Conservation (phyloP, 92 coral and sea anemone species). For the Virgularia gustaviana region DNA sequence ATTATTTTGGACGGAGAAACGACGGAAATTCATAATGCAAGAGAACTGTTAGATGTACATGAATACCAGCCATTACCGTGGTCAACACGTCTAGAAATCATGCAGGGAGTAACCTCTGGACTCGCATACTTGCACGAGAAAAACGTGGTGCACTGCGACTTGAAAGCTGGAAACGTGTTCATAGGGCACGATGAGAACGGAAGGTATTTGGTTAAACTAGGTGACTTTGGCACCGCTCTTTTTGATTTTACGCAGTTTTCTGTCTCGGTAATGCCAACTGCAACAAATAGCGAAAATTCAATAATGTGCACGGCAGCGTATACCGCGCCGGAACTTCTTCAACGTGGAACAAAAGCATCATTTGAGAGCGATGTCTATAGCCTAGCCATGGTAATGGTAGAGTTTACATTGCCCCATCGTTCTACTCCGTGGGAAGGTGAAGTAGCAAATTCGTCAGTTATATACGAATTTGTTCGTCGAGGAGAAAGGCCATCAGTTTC, state of each 20-base stretch:
- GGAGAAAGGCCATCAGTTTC: constrained; percentile 38
- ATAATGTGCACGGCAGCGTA: constrained; percentile 42
- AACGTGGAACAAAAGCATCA: constrained; percentile 32
- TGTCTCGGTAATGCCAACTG: constrained; percentile 24
- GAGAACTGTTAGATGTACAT: constrained; percentile 40
- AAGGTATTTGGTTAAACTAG: constrained; percentile 32
- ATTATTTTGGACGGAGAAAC: constrained; percentile 23
- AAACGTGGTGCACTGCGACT: constrained; percentile 33
- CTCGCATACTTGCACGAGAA: constrained; percentile 26
- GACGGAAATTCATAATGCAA: constrained; percentile 20
- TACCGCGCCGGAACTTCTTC: too few relatives aligned
- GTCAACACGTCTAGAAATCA: constrained; percentile 7
- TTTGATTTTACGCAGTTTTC: constrained; percentile 43
- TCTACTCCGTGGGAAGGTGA: constrained; percentile 56
- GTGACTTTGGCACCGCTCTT: constrained; percentile 42
- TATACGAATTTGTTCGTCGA: constrained; percentile 30
- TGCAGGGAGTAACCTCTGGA: constrained; percentile 37
- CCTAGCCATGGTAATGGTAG: constrained; percentile 42
- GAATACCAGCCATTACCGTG: constrained; percentile 18
- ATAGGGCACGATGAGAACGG: constrained; percentile 40
- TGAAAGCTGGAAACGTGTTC: constrained; percentile 39
- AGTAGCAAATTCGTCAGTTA: constrained; percentile 36
- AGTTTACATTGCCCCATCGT: constrained; percentile 39
- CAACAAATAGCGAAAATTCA: constrained; percentile 14
- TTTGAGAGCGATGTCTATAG: constrained; percentile 29